Percentiles rank a stretch among this genome's conserved stretches.
phyloP scores from a whole-genome alignment of 1,140 invertebrate genomes.

The Nomia melanderi region DNA sequence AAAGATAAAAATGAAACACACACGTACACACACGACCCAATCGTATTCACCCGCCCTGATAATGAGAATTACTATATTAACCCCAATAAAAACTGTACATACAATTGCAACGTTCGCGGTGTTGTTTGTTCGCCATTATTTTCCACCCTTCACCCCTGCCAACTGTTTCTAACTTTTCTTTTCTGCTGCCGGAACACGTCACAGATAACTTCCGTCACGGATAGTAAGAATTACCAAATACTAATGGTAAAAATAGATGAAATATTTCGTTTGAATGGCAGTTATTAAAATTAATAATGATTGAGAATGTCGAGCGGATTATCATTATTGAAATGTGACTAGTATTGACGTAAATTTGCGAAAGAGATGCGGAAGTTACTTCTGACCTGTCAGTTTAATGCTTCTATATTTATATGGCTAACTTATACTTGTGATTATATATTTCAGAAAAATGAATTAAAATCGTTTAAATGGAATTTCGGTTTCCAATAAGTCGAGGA shows the following conservation, averaged over 20 bases:
- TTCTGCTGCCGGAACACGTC: too few relatives aligned
- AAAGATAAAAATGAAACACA: conserved; percentile 10
- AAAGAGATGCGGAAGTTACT: background rate
- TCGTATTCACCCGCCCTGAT: conserved; percentile 77
- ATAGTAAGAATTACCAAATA: background rate
- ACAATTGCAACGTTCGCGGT: conserved; percentile 75
- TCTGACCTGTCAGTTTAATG: background rate
- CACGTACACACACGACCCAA: conserved; percentile 65
- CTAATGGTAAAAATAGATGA: too few relatives aligned
- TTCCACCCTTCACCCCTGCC: background rate
- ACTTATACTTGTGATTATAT: too few relatives aligned
- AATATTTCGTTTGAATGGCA: background rate
- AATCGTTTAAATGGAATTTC: too few relatives aligned
- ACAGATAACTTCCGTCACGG: too few relatives aligned
- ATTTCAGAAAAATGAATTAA: too few relatives aligned
- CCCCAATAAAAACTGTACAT: conserved; percentile 80
- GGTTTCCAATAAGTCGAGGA: too few relatives aligned
- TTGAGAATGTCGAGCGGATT: too few relatives aligned
- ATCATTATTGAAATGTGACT: too few relatives aligned
- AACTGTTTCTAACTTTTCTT: too few relatives aligned
- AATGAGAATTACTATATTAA: conserved; percentile 79
- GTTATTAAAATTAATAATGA: background rate
- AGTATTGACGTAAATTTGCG: too few relatives aligned
- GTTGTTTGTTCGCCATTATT: conserved; percentile 47
- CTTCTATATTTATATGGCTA: too few relatives aligned